Percentiles rank a stretch among this genome's conserved stretches.
Evolutionary conservation across 2,888 invertebrate genomes (phyloP).

Genomic region (Diploptera punctata): DNA sequence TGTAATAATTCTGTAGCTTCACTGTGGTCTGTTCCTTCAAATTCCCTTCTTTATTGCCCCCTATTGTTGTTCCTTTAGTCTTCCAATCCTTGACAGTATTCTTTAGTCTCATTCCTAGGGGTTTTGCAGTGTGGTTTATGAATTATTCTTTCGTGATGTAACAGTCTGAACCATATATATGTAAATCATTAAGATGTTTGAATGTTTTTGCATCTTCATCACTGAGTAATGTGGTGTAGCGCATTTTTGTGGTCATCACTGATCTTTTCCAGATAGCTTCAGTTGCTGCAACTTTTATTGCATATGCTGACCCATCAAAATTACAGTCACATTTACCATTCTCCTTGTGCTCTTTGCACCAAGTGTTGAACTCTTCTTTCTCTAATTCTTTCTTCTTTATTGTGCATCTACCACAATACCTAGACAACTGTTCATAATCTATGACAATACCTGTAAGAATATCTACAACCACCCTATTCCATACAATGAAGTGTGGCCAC

Average conservation of each 20-base stretch:
- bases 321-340: conserved; percentile 1
- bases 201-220: conserved; percentile 33
- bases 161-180: background rate
- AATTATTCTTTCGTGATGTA: conserved; percentile 38
- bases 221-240: conserved; percentile 22
- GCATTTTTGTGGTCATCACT: background rate
- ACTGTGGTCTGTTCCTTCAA: conserved; percentile 16
- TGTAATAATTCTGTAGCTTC: conserved; percentile 23
- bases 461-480: background rate
- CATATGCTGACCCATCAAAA: conserved; percentile 10
- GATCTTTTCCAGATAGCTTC: conserved; percentile 9
- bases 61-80: conserved; percentile 16
- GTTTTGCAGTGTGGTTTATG: conserved; percentile 38
- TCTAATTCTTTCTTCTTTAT: background rate
- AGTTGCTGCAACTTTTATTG: background rate
- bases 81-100: background rate
- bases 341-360: background rate
- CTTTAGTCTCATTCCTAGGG: conserved; percentile 33
- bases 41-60: conserved; percentile 26
- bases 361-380: background rate
- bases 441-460: background rate
- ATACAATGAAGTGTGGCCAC: conserved; percentile 4
- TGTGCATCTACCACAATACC: background rate
- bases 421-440: background rate
- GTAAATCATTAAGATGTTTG: background rate